Evolutionary conservation across 2,113 vertebrate species (phyloP).

Genomic region (Nestor notabilis): DNA sequence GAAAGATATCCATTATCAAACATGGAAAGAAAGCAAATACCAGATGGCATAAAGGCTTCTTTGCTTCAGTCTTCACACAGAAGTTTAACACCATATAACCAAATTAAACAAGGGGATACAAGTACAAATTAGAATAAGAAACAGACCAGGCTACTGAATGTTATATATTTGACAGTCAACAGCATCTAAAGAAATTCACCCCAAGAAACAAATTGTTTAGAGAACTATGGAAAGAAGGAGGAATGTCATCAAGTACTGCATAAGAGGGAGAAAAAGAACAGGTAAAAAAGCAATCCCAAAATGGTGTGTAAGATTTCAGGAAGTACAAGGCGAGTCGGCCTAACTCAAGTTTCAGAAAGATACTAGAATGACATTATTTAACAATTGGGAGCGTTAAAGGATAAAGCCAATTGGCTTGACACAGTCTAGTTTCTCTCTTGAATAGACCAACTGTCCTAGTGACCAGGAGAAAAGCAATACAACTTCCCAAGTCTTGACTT

Average conservation of each 20-base stretch:
- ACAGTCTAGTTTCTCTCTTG: neutral
- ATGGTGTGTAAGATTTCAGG: neutral
- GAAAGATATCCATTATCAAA: neutral
- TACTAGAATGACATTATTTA: neutral
- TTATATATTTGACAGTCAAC: neutral
- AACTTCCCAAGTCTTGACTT: rapidly evolving
- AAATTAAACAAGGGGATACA: neutral
- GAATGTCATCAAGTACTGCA: neutral
- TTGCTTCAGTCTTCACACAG: neutral
- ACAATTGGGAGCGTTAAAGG: neutral
- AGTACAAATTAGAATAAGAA: neutral
- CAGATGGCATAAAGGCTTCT: neutral
- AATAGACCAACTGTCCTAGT: neutral
- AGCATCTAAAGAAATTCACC: neutral
- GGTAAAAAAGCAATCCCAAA: neutral
- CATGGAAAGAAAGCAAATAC: neutral
- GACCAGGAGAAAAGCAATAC: neutral
- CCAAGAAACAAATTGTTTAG: neutral
- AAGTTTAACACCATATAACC: neutral
- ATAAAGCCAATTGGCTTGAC: neutral
- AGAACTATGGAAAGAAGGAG: neutral
- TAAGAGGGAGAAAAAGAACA: neutral
- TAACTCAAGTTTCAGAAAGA: neutral
- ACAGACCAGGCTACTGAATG: neutral
- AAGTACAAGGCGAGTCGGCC: neutral